Percentiles rank a stretch among this genome's conserved stretches.
These are phyloP conservation scores for Eupithecia insigniata DNA, from an alignment of 2,888 invertebrate species.

Conservation along the genomic window DNA sequence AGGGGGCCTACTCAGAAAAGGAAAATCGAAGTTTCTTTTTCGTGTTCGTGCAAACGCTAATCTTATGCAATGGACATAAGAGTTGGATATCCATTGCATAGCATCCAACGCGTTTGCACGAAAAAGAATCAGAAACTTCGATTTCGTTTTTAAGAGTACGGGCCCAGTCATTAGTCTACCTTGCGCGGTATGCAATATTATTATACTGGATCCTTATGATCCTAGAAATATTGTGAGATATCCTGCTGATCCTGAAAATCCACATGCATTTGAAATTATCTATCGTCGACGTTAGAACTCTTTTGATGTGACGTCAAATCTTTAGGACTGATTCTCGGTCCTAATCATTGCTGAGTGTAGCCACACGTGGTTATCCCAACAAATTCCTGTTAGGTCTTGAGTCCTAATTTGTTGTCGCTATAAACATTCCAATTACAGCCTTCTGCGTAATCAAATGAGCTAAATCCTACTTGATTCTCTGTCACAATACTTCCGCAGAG, in stretches of 20 bases:
- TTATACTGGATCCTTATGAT: neutral
- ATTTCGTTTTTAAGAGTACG: too few species aligned
- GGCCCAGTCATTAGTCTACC: too few species aligned
- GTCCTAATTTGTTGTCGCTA: neutral
- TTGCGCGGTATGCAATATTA: too few species aligned
- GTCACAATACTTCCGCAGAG: neutral
- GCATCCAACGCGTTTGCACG: too few species aligned
- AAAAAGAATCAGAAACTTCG: too few species aligned
- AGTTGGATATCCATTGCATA: too few species aligned
- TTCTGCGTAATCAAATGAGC: neutral
- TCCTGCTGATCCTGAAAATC: too few species aligned
- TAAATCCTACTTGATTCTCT: neutral
- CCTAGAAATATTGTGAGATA: neutral
- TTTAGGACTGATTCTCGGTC: neutral
- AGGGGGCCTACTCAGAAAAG: too few species aligned
- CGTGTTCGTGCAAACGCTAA: too few species aligned
- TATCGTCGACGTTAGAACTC: neutral
- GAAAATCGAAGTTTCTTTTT: too few species aligned
- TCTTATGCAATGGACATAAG: too few species aligned
- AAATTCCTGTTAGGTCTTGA: neutral
- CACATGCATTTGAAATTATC: neutral
- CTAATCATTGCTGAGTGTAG: neutral
- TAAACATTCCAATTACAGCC: too few species aligned
- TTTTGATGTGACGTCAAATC: neutral
- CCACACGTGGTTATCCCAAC: neutral